These are phyloP conservation scores for Eledone cirrhosa DNA, from an alignment of 2,888 invertebrate genomes.

Conservation along the genomic window DNA sequence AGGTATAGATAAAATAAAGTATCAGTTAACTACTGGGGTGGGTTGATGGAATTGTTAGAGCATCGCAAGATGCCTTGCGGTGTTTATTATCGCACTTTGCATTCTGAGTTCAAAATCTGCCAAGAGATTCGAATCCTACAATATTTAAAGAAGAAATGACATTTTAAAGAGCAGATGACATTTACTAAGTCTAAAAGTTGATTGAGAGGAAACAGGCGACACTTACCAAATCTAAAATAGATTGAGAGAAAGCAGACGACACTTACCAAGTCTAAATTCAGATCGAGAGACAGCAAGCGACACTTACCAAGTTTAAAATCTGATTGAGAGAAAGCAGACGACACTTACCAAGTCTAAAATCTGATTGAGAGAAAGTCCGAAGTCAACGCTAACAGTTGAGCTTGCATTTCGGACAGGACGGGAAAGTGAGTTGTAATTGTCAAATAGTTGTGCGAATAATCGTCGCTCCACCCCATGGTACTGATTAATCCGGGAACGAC, in stretches of 20 bases:
- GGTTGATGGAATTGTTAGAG: too few species aligned
- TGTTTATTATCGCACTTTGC: too few species aligned
- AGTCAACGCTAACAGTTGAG: constrained; percentile 48
- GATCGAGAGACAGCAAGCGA: too few species aligned
- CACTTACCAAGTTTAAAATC: constrained; percentile 58
- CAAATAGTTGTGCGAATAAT: constrained; percentile 50
- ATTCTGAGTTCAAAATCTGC: too few species aligned
- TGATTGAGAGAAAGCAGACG: constrained; percentile 48
- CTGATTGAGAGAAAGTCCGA: constrained; percentile 57
- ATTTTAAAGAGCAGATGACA: too few species aligned
- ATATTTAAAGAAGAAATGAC: too few species aligned
- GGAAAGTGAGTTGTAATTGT: constrained; percentile 52
- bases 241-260: background rate
- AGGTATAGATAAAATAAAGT: too few species aligned
- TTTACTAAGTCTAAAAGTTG: too few species aligned
- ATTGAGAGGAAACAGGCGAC: too few species aligned
- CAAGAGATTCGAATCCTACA: too few species aligned
- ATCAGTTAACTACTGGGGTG: too few species aligned
- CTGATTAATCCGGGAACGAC: constrained; percentile 9
- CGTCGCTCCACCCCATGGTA: constrained; percentile 44
- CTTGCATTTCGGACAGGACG: constrained; percentile 56
- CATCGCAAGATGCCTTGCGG: too few species aligned
- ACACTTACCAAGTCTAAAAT: constrained; percentile 58
- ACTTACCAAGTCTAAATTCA: background rate
- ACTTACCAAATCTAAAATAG: background rate